Conservation (phyloP, 1,140 invertebrate genomes). For the Brachystomella parvula region DNA sequence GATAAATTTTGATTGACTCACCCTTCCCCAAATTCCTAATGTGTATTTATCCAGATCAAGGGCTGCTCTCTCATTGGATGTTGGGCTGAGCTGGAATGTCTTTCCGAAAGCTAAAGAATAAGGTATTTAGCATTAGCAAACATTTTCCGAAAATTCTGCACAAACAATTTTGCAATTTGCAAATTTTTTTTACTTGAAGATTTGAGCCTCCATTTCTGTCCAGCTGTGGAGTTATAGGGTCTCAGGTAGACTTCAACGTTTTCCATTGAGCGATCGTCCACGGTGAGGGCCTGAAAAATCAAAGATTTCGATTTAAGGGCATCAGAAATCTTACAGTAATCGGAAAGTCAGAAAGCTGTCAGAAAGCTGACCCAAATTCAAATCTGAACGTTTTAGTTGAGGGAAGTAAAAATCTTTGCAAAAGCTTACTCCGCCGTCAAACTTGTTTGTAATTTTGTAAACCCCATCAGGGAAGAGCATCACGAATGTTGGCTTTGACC, state of each 20-base stretch:
- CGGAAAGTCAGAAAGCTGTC: too few relatives aligned
- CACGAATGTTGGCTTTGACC: background rate
- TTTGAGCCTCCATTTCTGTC: constrained; percentile 3
- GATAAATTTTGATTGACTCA: background rate
- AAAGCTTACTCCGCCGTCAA: background rate
- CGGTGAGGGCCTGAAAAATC: background rate
- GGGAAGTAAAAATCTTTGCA: background rate
- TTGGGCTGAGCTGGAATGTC: background rate
- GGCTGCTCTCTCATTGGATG: constrained; percentile 2
- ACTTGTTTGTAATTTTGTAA: constrained; percentile 4
- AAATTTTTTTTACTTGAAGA: background rate
- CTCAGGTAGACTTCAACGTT: background rate
- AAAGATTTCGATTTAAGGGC: background rate
- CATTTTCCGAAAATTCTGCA: background rate
- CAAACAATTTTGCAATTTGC: background rate
- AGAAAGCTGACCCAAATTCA: too few relatives aligned
- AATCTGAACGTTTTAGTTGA: too few relatives aligned
- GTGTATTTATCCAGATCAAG: constrained; percentile 10
- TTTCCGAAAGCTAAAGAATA: background rate
- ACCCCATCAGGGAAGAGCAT: background rate
- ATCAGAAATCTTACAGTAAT: too few relatives aligned
- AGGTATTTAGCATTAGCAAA: background rate
- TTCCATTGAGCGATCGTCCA: background rate
- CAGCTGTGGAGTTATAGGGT: background rate
- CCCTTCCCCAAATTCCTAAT: constrained; percentile 4